These are phyloP conservation scores for Mirounga angustirostris DNA, from an alignment of 2,113 vertebrate species.

Conservation along the genomic window DNA sequence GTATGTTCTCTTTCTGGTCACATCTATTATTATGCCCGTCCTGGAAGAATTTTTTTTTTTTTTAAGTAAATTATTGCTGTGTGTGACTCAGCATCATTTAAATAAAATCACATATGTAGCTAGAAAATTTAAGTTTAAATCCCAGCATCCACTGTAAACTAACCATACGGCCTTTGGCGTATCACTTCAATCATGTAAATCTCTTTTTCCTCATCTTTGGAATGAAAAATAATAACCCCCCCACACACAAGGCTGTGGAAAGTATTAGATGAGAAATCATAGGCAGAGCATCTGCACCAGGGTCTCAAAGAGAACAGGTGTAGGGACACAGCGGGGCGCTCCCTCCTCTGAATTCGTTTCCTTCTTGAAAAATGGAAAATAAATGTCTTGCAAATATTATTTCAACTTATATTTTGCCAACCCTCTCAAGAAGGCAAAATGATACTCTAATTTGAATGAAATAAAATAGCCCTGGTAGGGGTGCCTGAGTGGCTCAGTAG, in stretches of 20 bases:
- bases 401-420: background rate
- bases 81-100: background rate
- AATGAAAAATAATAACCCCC: too few species aligned
- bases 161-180: fast-evolving
- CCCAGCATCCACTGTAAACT: too few species aligned
- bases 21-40: background rate
- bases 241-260: background rate
- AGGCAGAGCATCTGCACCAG: fast-evolving
- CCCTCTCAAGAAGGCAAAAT: background rate
- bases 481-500: too few species aligned
- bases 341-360: background rate
- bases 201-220: background rate
- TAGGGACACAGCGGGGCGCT: fast-evolving
- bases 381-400: background rate
- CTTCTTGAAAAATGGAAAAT: background rate
- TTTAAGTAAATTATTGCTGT: background rate
- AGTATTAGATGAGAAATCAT: too few species aligned
- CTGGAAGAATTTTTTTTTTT: background rate
- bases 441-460: background rate
- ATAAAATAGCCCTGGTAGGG: background rate
- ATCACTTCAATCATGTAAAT: background rate
- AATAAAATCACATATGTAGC: background rate
- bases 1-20: background rate
- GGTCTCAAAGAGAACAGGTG: fast-evolving
- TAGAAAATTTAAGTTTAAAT: background rate